phyloP scores from a whole-genome alignment of 2,113 vertebrate species.

The Calyptomena viridis region DNA sequence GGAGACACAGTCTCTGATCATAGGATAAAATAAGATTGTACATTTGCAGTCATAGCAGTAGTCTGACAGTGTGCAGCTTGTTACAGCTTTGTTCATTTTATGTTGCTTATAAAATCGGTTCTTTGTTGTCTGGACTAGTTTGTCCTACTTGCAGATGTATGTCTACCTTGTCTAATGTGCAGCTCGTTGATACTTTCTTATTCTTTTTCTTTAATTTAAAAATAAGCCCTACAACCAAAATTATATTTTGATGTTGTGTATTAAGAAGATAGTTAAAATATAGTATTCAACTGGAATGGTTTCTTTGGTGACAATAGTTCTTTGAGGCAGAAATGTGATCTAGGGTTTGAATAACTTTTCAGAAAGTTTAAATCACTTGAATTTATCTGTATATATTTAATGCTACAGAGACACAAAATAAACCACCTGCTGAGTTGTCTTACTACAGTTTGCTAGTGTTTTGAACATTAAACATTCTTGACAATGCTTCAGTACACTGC shows the following conservation, averaged over 20 bases:
- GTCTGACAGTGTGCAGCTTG: neutral
- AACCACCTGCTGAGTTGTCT: neutral
- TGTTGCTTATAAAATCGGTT: neutral
- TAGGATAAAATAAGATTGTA: neutral
- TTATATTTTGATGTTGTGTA: neutral
- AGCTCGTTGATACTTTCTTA: neutral
- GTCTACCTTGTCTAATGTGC: neutral
- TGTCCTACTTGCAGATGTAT: neutral
- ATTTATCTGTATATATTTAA: neutral
- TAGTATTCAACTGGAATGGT: neutral
- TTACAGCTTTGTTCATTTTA: neutral
- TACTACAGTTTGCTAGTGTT: neutral
- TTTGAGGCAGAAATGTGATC: neutral
- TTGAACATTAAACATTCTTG: neutral
- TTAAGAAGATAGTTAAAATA: neutral
- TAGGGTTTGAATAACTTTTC: neutral
- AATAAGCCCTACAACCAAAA: neutral
- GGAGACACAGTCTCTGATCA: neutral
- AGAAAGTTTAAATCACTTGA: neutral
- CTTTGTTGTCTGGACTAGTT: neutral
- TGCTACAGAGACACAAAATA: neutral
- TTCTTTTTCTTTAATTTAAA: neutral
- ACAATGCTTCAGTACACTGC: neutral
- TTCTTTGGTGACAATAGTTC: neutral
- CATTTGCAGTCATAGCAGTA: neutral